Percentiles rank a stretch among this genome's conserved stretches.
Conservation (phyloP, 2,797 vertebrate genomes). For the Heterohyrax brucei region DNA sequence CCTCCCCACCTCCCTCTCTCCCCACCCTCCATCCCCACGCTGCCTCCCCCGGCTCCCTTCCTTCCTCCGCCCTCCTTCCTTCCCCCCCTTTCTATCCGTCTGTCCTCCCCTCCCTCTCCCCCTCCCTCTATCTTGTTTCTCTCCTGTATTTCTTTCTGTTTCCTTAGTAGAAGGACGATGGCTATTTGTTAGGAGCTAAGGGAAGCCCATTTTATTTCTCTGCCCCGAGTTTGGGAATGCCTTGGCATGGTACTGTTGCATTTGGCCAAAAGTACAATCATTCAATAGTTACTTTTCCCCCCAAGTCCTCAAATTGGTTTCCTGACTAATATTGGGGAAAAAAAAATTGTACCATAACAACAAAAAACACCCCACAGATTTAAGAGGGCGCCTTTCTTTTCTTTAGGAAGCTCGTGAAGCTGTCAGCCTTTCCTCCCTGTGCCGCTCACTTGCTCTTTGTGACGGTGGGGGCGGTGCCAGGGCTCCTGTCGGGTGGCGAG, state of each 20-base stretch:
- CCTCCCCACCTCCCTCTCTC: no score
- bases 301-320: not conserved
- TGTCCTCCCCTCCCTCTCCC: no score
- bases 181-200: constrained; percentile 50
- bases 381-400: constrained; percentile 14
- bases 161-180: not conserved
- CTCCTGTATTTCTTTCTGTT: not conserved
- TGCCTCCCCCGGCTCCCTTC: no score
- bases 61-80: no score
- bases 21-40: no score
- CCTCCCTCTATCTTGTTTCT: no score
- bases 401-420: not conserved
- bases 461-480: not conserved
- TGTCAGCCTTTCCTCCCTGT: not conserved
- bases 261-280: not conserved
- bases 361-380: not conserved
- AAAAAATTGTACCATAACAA: no score
- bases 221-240: not conserved
- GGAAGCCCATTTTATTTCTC: not conserved
- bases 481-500: not conserved
- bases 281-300: not conserved
- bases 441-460: constrained; percentile 13
- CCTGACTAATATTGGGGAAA: not conserved
- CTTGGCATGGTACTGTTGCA: not conserved
- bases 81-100: no score